phyloP scores from a whole-genome alignment of 2,113 vertebrate species.

The Podarcis muralis region DNA sequence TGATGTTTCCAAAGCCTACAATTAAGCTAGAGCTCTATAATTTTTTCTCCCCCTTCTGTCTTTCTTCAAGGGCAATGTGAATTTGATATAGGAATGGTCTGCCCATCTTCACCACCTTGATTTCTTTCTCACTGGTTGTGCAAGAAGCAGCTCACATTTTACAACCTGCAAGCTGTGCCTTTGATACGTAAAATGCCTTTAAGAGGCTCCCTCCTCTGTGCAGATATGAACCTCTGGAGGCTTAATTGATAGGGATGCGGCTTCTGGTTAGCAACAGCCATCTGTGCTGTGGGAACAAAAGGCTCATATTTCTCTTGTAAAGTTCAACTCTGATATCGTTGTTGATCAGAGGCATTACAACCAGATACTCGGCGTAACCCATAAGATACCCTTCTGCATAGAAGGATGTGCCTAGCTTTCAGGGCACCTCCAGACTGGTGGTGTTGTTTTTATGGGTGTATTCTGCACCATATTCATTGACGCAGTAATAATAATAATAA shows the following conservation, averaged over 20 bases:
- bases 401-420: not conserved
- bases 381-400: not conserved
- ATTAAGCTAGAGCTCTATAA: not conserved
- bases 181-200: not conserved
- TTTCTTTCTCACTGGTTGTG: not conserved
- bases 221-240: not conserved
- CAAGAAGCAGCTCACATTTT: not conserved
- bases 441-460: too few relatives aligned
- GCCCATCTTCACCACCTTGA: not conserved
- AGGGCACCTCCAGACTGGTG: not conserved
- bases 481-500: too few relatives aligned
- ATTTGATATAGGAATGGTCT: not conserved
- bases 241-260: conserved; percentile 1
- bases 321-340: not conserved
- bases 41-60: not conserved
- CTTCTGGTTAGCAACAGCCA: conserved; percentile 29
- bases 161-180: not conserved
- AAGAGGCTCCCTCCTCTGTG: not conserved
- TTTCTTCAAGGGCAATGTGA: not conserved
- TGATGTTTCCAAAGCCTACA: not conserved
- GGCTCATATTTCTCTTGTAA: conserved; percentile 6
- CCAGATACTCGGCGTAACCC: not conserved
- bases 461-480: too few relatives aligned
- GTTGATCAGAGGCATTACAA: conserved; percentile 16
- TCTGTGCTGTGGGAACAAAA: conserved; percentile 10